These are phyloP conservation scores for Sorex maritimensis DNA, from an alignment of 2,797 vertebrate species.

Conservation along the genomic window DNA sequence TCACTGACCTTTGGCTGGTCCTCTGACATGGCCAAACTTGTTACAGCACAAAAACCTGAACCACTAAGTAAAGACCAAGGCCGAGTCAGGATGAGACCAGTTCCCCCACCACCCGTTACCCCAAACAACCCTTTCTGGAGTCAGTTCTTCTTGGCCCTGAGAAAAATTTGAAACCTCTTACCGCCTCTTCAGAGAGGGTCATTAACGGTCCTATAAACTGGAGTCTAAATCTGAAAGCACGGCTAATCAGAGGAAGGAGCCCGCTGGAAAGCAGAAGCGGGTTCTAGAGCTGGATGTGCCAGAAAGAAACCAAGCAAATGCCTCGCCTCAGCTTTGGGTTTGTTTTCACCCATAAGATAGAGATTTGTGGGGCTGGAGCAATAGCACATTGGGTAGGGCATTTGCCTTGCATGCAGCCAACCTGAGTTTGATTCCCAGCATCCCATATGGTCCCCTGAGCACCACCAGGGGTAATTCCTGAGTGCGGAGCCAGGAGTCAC, in stretches of 20 bases:
- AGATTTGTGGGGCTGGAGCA: neutral
- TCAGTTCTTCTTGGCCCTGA: slow-evolving; percentile 75
- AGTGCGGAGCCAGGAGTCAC: too few species aligned
- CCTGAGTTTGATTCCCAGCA: too few species aligned
- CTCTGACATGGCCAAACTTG: slow-evolving; percentile 86
- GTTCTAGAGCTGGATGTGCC: neutral
- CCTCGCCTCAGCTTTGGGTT: neutral
- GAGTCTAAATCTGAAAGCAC: slow-evolving; percentile 71
- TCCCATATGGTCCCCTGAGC: too few species aligned
- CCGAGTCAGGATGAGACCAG: slow-evolving; percentile 86
- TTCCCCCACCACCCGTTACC: slow-evolving; percentile 51
- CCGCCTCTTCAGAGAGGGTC: slow-evolving; percentile 72
- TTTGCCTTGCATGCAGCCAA: too few species aligned
- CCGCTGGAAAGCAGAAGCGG: neutral
- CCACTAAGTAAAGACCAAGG: slow-evolving; percentile 91
- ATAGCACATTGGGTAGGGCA: neutral
- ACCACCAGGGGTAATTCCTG: too few species aligned
- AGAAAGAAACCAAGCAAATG: neutral
- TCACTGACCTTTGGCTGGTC: slow-evolving; percentile 90
- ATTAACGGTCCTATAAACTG: slow-evolving; percentile 54
- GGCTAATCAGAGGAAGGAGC: slow-evolving; percentile 35
- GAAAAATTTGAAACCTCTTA: slow-evolving; percentile 82
- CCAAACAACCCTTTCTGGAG: slow-evolving; percentile 81
- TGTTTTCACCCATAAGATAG: neutral
- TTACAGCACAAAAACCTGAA: slow-evolving; percentile 87